A percentile compares a stretch with the other conserved stretches of the same genome.
These are phyloP conservation scores for Myzus persicae DNA, from an alignment of 1,140 invertebrate species.

Conservation along the genomic window DNA sequence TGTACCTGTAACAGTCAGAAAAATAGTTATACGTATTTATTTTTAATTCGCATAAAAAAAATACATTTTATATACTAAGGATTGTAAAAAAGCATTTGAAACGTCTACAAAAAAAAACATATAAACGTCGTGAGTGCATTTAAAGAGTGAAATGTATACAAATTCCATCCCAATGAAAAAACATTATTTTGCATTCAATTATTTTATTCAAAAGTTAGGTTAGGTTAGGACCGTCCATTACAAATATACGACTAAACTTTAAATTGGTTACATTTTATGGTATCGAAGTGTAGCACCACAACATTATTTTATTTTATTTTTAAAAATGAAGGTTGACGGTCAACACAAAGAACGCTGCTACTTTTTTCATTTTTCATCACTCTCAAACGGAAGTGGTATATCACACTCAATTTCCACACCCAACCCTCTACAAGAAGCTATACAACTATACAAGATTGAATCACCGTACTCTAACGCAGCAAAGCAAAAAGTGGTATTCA, in stretches of 20 bases:
- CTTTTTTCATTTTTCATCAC: background rate
- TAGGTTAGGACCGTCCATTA: background rate
- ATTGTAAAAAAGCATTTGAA: background rate
- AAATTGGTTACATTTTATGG: background rate
- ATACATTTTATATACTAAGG: background rate
- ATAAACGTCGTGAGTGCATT: background rate
- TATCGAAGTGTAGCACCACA: background rate
- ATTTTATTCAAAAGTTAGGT: background rate
- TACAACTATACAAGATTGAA: no score
- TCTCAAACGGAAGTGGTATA: background rate
- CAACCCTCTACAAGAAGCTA: no score
- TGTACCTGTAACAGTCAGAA: background rate
- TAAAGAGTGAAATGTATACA: background rate
- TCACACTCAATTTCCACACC: no score
- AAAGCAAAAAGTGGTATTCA: no score
- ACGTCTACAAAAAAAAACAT: background rate
- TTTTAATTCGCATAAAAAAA: background rate
- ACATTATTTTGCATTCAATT: background rate
- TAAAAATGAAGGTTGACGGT: no score
- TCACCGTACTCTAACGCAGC: no score
- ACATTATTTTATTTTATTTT: background rate
- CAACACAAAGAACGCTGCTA: no score
- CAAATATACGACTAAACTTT: background rate
- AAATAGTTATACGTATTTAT: background rate
- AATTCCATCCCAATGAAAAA: background rate